A percentile compares a stretch with the other conserved stretches of the same genome.
These are phyloP conservation scores for Ceratoteleas bidentatus DNA, from an alignment of 1,140 invertebrate species.

Conservation along the genomic window DNA sequence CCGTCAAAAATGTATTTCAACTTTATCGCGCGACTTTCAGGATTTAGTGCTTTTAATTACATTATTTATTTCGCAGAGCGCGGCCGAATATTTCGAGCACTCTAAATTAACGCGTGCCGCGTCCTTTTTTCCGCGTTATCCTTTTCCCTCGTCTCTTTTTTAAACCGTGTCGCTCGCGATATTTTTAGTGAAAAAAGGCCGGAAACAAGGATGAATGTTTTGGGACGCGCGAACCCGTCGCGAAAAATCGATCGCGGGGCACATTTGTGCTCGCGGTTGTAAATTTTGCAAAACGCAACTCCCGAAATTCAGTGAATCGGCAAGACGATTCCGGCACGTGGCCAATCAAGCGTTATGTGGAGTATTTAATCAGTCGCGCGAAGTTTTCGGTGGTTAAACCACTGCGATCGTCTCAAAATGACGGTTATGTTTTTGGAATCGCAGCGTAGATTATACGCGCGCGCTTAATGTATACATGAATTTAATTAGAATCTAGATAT, in stretches of 20 bases:
- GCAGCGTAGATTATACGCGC: conserved; percentile 22
- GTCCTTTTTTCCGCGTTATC: too few species aligned
- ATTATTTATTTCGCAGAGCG: conserved; percentile 44
- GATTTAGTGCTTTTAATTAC: conserved; percentile 55
- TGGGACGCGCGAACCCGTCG: conserved; percentile 6
- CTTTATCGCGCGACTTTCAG: conserved; percentile 44
- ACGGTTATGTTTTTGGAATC: conserved; percentile 34
- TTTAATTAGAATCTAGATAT: conserved; percentile 49
- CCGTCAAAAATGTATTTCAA: conserved; percentile 44
- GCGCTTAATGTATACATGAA: conserved; percentile 28
- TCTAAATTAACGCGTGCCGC: conserved; percentile 38
- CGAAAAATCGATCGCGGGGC: conserved; percentile 23
- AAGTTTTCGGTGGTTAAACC: conserved; percentile 4
- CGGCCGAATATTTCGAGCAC: conserved; percentile 32
- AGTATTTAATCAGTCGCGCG: conserved; percentile 24
- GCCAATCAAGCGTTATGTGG: conserved; percentile 5
- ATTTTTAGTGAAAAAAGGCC: conserved; percentile 24
- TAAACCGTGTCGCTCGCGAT: conserved; percentile 17
- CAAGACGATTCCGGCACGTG: not conserved
- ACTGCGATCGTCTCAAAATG: conserved; percentile 21
- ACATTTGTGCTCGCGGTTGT: conserved; percentile 20
- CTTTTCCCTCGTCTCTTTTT: conserved; percentile 6
- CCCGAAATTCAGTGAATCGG: too few species aligned
- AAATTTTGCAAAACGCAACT: conserved; percentile 10
- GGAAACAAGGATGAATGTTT: conserved; percentile 18